Base-by-base conservation (phyloP, 2,888 invertebrate genomes). In the Chymomyza procnemis region DNA sequence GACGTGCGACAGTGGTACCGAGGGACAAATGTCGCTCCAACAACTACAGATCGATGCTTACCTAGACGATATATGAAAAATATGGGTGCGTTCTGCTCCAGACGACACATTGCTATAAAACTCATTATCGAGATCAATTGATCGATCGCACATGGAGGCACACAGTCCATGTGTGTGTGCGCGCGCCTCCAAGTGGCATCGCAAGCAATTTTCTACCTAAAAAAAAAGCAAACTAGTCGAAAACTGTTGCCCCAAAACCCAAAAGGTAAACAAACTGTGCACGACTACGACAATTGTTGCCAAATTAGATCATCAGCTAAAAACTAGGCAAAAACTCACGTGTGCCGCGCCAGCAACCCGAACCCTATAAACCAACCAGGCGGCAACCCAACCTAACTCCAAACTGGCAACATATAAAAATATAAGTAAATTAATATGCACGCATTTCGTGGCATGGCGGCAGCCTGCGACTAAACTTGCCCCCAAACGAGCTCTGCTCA, bases 71-170 rank as follows among this genome's bases (percentile, higher is more conserved):
- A 72, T 4, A 74, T 66, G 73, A 19, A 57, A 74, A 81, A 89
- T 85, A 88, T 88, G 85, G 89, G 89, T 89, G 89, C 87, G 89
- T 74, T 67, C 67, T 74, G 62, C 60, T 26, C 26, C 60, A 41
- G 58, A 58, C 62, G 58, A 47, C 62, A 47, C 61, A 60, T 73
- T 75, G 48, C 69, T 68, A 71, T 71, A 79, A 79, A 88, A 85
- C 88, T 88, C 87, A 89, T 89, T 89, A 89, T 88, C 89, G 89
- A 85, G 83, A 84, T 85, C 86, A 87, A 88, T 88, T 85, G 88
- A 89, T 89, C 87, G 87, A 71, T 16, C 70, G 69, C 75, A 70
- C 71, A 64, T 41, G 30, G 47, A 61, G 62, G 62, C 54, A 26
- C 26, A 26, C 26, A 26, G 26, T 6, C 26, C n/a, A n/a, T 56